phyloP scores from a whole-genome alignment of 2,888 invertebrate species.

The Adelphocoris suturalis region DNA sequence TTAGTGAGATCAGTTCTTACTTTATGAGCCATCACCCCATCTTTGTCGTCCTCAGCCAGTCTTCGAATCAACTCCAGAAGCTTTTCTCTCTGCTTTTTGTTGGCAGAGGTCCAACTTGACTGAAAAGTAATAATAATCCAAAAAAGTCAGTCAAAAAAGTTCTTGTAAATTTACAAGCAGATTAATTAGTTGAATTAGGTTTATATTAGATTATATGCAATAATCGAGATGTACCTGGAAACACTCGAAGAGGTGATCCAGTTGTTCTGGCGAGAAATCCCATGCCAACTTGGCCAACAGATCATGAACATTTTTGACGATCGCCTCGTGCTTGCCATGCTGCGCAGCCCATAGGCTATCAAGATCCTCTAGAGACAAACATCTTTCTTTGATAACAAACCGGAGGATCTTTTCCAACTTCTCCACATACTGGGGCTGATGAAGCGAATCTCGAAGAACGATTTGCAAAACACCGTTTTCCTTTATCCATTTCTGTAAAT shows the following conservation, averaged over 20 bases:
- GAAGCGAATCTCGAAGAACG: constrained; percentile 95
- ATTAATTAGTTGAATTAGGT: no score
- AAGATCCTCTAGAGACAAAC: constrained; percentile 92
- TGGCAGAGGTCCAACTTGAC: constrained; percentile 96
- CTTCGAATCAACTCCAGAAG: constrained; percentile 95
- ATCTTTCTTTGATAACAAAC: constrained; percentile 96
- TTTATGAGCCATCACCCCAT: constrained; percentile 99
- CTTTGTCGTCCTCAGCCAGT: constrained; percentile 98
- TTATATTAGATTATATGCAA: neutral
- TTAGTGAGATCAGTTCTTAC: constrained; percentile 79
- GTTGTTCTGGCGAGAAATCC: constrained; percentile 98
- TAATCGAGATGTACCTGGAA: constrained; percentile 85
- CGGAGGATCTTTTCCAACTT: constrained; percentile 97
- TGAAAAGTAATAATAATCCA: constrained; percentile 78
- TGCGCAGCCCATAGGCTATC: constrained; percentile 98
- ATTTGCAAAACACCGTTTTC: constrained; percentile 97
- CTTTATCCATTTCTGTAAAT: constrained; percentile 92
- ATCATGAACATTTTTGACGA: constrained; percentile 98
- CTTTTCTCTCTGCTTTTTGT: constrained; percentile 96
- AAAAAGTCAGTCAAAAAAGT: neutral
- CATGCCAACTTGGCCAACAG: constrained; percentile 96
- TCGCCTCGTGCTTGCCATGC: constrained; percentile 98
- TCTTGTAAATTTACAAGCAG: no score
- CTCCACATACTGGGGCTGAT: constrained; percentile 98
- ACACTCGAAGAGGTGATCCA: constrained; percentile 97